A percentile compares a stretch with the other conserved stretches of the same genome.
Evolutionary conservation across 2,797 vertebrate genomes (phyloP).

Genomic region (Falco novaeseelandiae): DNA sequence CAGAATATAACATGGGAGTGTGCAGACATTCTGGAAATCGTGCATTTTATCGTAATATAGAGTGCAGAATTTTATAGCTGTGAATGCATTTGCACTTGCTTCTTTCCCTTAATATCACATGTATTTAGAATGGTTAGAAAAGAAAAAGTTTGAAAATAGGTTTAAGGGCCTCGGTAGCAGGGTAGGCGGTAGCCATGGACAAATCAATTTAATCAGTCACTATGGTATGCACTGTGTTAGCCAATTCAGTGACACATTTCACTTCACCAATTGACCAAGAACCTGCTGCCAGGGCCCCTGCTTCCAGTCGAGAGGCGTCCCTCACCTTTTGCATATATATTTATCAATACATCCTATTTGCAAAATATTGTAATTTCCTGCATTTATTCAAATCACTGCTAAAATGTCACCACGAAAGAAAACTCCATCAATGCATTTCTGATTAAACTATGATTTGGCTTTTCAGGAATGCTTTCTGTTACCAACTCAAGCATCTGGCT

Average conservation of each 20-base stretch:
- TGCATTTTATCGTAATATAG: neutral
- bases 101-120: neutral
- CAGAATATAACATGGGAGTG: neutral
- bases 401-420: neutral
- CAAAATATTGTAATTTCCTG: slow-evolving; percentile 8
- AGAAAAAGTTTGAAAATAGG: slow-evolving; percentile 25
- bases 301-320: slow-evolving; percentile 35
- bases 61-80: neutral
- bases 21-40: neutral
- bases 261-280: slow-evolving; percentile 59
- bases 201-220: slow-evolving; percentile 73
- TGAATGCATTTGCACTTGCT: slow-evolving; percentile 14
- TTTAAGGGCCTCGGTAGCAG: slow-evolving; percentile 48
- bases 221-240: slow-evolving; percentile 52
- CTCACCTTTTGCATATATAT: neutral
- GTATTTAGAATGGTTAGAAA: neutral
- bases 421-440: neutral
- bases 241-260: slow-evolving; percentile 71
- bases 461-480: slow-evolving; percentile 25
- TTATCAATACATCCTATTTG: neutral
- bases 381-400: neutral
- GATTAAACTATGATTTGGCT: neutral
- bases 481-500: neutral
- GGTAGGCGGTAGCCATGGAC: neutral
- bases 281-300: slow-evolving; percentile 36